Evolutionary conservation across 2,797 vertebrate species (phyloP), one percentile per base, ranked within the genome.

Genomic region (Ctenochaetus hawaiiensis): DNA sequence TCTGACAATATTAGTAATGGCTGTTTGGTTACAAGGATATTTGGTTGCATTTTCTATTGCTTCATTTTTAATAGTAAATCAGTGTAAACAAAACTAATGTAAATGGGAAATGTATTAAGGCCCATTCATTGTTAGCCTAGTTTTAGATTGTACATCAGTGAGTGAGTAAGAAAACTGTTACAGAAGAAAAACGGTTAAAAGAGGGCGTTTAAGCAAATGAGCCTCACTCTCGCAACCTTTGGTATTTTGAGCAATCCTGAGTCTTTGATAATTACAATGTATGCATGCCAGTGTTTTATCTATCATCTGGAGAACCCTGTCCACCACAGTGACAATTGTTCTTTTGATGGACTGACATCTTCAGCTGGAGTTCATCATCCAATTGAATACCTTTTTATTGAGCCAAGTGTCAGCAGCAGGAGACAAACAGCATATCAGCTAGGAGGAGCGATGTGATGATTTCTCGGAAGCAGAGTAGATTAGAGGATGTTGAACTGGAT

Each of bases 231-330:
- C 0, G 8, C 45, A 57, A 84, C 78, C 68, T 1, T 68, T 80
- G 75, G 80, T 68, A 85, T 91, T 90, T 69, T 53, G 57, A 74
- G 59, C 86, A 81, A 84, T 86, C 80, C 20, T 26, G 34, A 39
- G 62, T 67, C 72, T 85, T 69, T 54, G 37, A 67, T 77, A 84
- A 74, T 34, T 16, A 20, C 62, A 48, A 74, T 62, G 67, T 78
- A 71, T 49, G 23, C 65, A 49, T 80, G 26, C 71, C 60, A 88
- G 75, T 75, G 66, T 10, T 75, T 77, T 56, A 41, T 77, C 66
- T 39, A 26, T 65, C 34, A 39, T 23, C 61, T 60, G 34, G 44
- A 47, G 5, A 48, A 39, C 37, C 11, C 12, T 34, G 60, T 66
- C 61, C 52, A 56, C 45, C 23, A 2, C 48, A 1, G 66, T 59